These are phyloP conservation scores for Liposcelis brunnea DNA, from an alignment of 2,888 invertebrate genomes.

Conservation along the genomic window DNA sequence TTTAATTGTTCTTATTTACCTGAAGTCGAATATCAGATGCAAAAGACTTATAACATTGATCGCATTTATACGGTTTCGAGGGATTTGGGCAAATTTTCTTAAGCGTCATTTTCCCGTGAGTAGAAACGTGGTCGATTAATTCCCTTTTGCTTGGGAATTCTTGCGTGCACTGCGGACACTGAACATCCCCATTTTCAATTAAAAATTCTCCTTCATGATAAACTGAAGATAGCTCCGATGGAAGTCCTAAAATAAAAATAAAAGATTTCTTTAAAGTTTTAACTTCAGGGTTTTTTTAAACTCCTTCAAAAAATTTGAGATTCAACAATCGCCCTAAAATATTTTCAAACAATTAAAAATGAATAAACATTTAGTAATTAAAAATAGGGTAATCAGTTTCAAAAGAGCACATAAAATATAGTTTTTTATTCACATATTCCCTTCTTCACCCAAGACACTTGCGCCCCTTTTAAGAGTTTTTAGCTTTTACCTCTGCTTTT, in stretches of 20 bases:
- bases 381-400: too few relatives aligned
- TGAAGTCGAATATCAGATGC: conserved; percentile 40
- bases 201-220: conserved; percentile 14
- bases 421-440: too few relatives aligned
- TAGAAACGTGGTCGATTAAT: conserved; percentile 31
- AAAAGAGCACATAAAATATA: too few relatives aligned
- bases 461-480: too few relatives aligned
- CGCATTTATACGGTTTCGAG: conserved; percentile 38
- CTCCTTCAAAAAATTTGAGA: too few relatives aligned
- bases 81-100: conserved; percentile 18
- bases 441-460: too few relatives aligned
- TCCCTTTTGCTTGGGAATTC: conserved; percentile 25
- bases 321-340: too few relatives aligned
- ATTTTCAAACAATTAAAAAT: too few relatives aligned
- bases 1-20: conserved; percentile 21
- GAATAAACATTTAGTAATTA: too few relatives aligned
- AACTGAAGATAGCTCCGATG: conserved; percentile 9
- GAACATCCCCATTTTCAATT: conserved; percentile 12
- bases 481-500: too few relatives aligned
- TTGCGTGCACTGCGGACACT: conserved; percentile 17
- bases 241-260: conserved; percentile 9
- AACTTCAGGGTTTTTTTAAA: too few relatives aligned
- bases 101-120: conserved; percentile 24
- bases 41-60: conserved; percentile 46
- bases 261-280: too few relatives aligned